Percentiles rank a stretch among this genome's conserved stretches.
Evolutionary conservation across 1,140 invertebrate species (phyloP).

Genomic region (Ectropis grisescens): DNA sequence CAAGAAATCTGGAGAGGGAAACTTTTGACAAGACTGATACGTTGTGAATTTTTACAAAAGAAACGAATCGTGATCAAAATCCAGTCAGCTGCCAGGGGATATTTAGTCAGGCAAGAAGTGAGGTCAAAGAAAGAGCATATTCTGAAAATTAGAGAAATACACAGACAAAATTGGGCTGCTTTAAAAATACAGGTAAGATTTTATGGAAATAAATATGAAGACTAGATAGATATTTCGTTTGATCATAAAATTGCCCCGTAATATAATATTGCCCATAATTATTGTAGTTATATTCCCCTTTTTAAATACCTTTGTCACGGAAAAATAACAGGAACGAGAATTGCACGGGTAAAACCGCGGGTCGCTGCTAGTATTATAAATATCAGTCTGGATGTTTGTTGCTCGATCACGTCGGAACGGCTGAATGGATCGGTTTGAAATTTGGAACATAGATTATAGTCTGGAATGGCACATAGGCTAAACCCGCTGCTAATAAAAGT

Average conservation of each 20-base stretch:
- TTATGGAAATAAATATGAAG: conserved; percentile 1
- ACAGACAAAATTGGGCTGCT: conserved; percentile 67
- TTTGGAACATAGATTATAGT: too few relatives aligned
- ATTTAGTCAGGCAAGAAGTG: conserved; percentile 56
- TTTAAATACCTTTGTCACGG: too few relatives aligned
- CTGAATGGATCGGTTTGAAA: too few relatives aligned
- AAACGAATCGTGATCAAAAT: conserved; percentile 42
- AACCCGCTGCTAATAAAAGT: too few relatives aligned
- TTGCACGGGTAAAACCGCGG: too few relatives aligned
- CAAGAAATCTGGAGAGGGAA: conserved; percentile 63
- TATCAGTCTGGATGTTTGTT: too few relatives aligned
- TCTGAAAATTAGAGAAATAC: conserved; percentile 54
- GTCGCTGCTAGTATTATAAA: too few relatives aligned
- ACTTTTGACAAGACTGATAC: conserved; percentile 31
- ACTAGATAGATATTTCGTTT: not conserved
- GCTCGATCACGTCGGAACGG: too few relatives aligned
- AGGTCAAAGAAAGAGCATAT: conserved; percentile 44
- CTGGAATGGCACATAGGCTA: too few relatives aligned
- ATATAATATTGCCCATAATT: not conserved
- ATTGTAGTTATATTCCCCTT: conserved; percentile 4
- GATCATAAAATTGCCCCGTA: not conserved
- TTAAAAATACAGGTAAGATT: conserved; percentile 73
- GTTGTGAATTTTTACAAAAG: conserved; percentile 39
- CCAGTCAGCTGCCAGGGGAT: conserved; percentile 62
- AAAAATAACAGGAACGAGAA: too few relatives aligned